Evolutionary conservation across 1,140 invertebrate species (phyloP), one percentile per base, ranked within the genome.

Genomic region (Drosophila navojoa): DNA sequence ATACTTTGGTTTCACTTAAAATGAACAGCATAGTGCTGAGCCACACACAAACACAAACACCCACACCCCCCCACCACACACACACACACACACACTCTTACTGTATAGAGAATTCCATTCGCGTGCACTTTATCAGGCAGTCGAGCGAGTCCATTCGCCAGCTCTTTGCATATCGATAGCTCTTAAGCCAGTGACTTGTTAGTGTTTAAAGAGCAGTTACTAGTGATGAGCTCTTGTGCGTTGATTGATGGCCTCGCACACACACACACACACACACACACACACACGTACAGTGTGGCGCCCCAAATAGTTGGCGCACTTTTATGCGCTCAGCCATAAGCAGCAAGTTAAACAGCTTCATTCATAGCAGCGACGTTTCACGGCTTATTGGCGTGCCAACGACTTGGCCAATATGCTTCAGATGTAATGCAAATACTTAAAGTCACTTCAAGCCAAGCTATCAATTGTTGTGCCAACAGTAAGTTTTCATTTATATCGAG

Each of bases 1-100:
- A 86, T 81, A 87, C 79, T 86, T 79, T 81, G 81, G 76, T 81
- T 86, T 81, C 81, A 87, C 81, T 76, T 73, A 68, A 81, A 82
- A 72, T 70, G 78, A 79, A 62, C 68, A 81, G 50, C 50, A 19
- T 22, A 9, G 22, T 35, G 10, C 54, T 25, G 42, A 32, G 32
- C 6, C 32, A 1, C 45, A 44, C 19, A 40, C 38, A 42, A 6
- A 15, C n/a, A 15, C 74, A 6, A n/a, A n/a, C 42, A 44, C 42
- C 4, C 42, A 44, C n/a, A 44, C 42, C 15, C 42, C 4, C n/a
- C 15, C 3, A n/a, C 42, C 42, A 44, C 42, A 16, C n/a, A 44
- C 3, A n/a, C 42, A 19, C n/a, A 45, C n/a, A 9, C 42, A 45
- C n/a, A 15, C 42, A 45, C 15, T 1, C 42, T 6, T 11, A 5